Evolutionary conservation across 2,888 invertebrate species (phyloP).

Genomic region (Chrysolina haemoptera): DNA sequence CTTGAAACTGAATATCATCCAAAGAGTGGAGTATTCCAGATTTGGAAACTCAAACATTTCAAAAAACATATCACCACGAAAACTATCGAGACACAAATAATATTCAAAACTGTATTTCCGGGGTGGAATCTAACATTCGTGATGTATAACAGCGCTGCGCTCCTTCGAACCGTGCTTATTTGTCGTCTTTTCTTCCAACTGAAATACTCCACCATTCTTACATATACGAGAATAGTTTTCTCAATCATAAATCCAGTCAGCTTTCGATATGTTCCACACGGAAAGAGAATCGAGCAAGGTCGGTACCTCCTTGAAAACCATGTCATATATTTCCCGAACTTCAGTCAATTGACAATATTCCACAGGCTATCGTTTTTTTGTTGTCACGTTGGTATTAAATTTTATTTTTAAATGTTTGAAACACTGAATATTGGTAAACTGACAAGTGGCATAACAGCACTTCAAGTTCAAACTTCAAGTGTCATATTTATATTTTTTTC

Average conservation of each 20-base stretch:
- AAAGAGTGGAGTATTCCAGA: not conserved
- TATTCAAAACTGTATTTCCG: not conserved
- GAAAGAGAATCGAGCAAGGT: constrained; percentile 39
- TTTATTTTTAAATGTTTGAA: too few species aligned
- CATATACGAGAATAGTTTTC: constrained; percentile 24
- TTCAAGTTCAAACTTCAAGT: too few species aligned
- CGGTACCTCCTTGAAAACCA: not conserved
- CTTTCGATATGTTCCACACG: constrained; percentile 49
- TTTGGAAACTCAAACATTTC: not conserved
- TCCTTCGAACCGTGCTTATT: constrained; percentile 22
- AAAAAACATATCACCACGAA: not conserved
- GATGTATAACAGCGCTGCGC: not conserved
- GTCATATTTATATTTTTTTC: too few species aligned
- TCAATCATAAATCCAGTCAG: constrained; percentile 40
- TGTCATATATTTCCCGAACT: constrained; percentile 1
- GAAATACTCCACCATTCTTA: constrained; percentile 3
- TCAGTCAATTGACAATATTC: constrained; percentile 8
- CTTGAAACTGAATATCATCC: not conserved
- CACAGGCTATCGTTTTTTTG: too few species aligned
- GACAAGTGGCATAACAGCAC: too few species aligned
- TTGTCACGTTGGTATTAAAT: too few species aligned
- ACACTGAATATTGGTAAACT: too few species aligned
- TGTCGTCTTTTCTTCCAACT: constrained; percentile 13
- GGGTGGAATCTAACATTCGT: not conserved
- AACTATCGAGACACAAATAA: not conserved